phyloP scores from a whole-genome alignment of 2,113 vertebrate species.

The Pseudorhombus dupliciocellatus region DNA sequence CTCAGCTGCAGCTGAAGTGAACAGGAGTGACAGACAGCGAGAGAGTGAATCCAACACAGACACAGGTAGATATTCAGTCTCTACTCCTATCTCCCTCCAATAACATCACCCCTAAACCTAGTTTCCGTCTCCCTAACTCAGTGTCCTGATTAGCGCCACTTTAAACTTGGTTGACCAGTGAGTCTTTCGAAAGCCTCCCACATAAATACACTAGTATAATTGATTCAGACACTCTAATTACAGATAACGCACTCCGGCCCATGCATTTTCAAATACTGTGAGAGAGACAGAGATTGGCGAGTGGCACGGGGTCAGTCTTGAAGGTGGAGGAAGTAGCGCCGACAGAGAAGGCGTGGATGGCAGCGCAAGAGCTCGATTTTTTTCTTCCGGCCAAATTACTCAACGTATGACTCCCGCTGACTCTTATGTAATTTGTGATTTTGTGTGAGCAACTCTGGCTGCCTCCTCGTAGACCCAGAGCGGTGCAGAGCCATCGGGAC shows the following conservation, averaged over 20 bases:
- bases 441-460: conserved; percentile 31
- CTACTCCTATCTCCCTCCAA: not conserved
- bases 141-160: conserved; percentile 42
- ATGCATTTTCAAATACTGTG: conserved; percentile 45
- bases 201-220: conserved; percentile 24
- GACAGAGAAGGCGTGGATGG: not conserved
- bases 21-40: conserved; percentile 33
- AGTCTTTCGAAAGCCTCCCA: conserved; percentile 41
- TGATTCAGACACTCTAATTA: conserved; percentile 46
- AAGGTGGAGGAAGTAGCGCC: conserved; percentile 16
- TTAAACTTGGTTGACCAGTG: conserved; percentile 37
- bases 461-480: conserved; percentile 56
- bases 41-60: not conserved
- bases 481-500: conserved; percentile 47
- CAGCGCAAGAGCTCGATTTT: conserved; percentile 16
- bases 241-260: conserved; percentile 40
- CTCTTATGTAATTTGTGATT: conserved; percentile 62
- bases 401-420: conserved; percentile 48
- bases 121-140: conserved; percentile 36
- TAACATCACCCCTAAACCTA: not conserved
- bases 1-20: conserved; percentile 29
- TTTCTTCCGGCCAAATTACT: conserved; percentile 50
- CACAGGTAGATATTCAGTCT: conserved; percentile 7
- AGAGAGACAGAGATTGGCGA: not conserved
- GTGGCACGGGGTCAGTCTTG: conserved; percentile 27